These are phyloP conservation scores for Parambassis ranga DNA, from an alignment of 2,797 vertebrate genomes.

Conservation along the genomic window DNA sequence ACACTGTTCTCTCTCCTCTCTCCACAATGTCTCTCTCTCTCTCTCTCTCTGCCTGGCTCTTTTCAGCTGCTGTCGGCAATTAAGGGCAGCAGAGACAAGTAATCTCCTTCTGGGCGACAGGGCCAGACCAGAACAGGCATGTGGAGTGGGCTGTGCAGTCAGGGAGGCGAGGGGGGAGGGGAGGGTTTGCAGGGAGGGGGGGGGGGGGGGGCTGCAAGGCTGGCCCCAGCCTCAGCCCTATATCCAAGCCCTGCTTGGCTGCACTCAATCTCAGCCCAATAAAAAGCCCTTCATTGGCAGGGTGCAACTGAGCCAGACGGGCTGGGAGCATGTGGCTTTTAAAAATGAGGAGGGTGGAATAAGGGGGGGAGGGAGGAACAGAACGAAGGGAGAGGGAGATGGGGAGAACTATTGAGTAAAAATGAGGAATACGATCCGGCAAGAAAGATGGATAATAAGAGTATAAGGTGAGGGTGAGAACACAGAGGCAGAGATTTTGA, in stretches of 20 bases:
- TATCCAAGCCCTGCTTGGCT: slow-evolving; percentile 82
- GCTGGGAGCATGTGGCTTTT: slow-evolving; percentile 81
- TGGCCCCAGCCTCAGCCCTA: slow-evolving; percentile 66
- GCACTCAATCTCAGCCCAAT: slow-evolving; percentile 87
- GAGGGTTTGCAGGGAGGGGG: slow-evolving; percentile 10
- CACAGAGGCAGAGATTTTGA: slow-evolving; percentile 52
- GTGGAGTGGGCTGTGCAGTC: slow-evolving; percentile 69
- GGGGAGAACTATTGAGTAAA: slow-evolving; percentile 27
- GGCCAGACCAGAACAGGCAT: slow-evolving; percentile 76
- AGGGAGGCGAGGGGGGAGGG: background rate
- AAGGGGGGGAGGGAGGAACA: slow-evolving; percentile 22
- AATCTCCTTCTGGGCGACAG: slow-evolving; percentile 81
- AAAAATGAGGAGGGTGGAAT: slow-evolving; percentile 72
- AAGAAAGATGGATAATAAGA: slow-evolving; percentile 58
- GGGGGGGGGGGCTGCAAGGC: slow-evolving; percentile 26
- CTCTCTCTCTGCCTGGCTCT: slow-evolving; percentile 61
- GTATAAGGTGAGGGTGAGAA: slow-evolving; percentile 38
- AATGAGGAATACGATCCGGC: slow-evolving; percentile 54
- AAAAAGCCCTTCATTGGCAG: slow-evolving; percentile 85
- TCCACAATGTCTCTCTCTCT: slow-evolving; percentile 53
- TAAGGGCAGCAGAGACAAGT: slow-evolving; percentile 84
- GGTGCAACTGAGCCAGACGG: slow-evolving; percentile 80
- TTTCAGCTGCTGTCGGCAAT: slow-evolving; percentile 84
- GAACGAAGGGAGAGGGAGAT: slow-evolving; percentile 16
- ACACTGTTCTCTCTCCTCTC: slow-evolving; percentile 61